phyloP scores from a whole-genome alignment of 2,797 vertebrate species.

The Lophotriccus pileatus region DNA sequence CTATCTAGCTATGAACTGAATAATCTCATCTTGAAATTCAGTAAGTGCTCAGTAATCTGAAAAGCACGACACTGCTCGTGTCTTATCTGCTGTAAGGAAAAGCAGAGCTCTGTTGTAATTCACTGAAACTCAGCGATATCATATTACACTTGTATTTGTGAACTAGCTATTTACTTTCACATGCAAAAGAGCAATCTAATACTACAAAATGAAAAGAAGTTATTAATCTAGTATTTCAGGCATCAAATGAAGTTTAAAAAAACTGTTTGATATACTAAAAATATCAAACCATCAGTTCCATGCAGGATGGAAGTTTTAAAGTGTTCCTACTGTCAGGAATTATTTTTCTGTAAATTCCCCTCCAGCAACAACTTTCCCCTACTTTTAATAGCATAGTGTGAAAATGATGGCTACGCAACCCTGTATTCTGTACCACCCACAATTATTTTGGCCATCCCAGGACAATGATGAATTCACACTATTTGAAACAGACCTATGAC shows the following conservation, averaged over 20 bases:
- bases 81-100: constrained; percentile 16
- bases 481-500: not conserved
- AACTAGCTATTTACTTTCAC: not conserved
- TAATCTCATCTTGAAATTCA: constrained; percentile 36
- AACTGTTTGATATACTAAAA: not conserved
- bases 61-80: not conserved
- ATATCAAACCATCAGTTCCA: not conserved
- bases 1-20: not conserved
- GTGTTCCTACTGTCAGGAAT: not conserved
- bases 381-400: not conserved
- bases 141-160: not conserved
- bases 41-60: constrained; percentile 8
- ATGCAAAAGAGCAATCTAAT: not conserved
- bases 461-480: not conserved
- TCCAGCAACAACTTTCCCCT: not conserved
- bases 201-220: not conserved
- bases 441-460: not conserved
- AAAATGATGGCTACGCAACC: not conserved
- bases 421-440: not conserved
- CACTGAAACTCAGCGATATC: not conserved
- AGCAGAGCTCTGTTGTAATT: constrained; percentile 1
- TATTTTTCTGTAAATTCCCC: not conserved
- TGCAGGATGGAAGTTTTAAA: not conserved
- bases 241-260: not conserved
- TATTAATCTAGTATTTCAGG: not conserved